A percentile compares a stretch with the other conserved stretches of the same genome.
Evolutionary conservation across 2,888 invertebrate genomes (phyloP).

Genomic region (Parapristionchus giblindavisi): DNA sequence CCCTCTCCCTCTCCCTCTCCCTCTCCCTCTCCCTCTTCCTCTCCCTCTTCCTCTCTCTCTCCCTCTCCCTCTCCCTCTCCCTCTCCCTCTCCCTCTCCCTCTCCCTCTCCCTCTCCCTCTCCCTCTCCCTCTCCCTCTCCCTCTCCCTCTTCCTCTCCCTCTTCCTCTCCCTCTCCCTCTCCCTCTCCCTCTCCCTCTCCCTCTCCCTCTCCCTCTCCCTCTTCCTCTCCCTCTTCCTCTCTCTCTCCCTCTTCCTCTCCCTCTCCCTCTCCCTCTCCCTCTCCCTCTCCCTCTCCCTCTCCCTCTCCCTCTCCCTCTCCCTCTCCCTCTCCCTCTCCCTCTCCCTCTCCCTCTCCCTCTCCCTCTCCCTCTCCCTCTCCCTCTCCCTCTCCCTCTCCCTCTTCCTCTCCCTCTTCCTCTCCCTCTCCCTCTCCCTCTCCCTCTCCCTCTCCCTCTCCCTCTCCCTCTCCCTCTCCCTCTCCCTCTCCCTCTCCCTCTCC

Average conservation of each 20-base stretch:
- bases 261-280: background rate
- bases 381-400: background rate
- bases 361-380: background rate
- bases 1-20: slow-evolving; percentile 20
- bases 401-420: background rate
- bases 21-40: slow-evolving; percentile 19
- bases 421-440: background rate
- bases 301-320: background rate
- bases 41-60: background rate
- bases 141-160: no score
- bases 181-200: no score
- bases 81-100: background rate
- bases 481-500: background rate
- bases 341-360: background rate
- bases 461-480: background rate
- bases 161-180: no score
- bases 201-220: background rate
- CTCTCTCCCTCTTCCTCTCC: slow-evolving; percentile 7
- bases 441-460: background rate
- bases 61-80: background rate
- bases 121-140: no score
- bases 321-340: background rate
- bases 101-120: background rate
- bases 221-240: background rate
- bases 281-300: slow-evolving; percentile 1